Evolutionary conservation across 2,797 vertebrate species (phyloP).

Genomic region (Gymnoscopelus microlampas): DNA sequence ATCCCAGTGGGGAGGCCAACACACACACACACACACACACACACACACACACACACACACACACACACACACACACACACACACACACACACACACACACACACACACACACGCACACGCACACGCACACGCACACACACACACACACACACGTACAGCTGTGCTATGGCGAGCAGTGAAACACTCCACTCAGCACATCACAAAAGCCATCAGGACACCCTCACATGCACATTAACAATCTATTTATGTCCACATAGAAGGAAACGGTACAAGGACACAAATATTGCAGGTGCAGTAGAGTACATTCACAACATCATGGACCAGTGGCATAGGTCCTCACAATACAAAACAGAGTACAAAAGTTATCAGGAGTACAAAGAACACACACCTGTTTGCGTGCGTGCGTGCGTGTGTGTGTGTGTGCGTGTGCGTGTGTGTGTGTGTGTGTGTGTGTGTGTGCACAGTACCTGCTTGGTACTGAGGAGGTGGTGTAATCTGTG

Average conservation of each 20-base stretch:
- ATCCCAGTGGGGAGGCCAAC: slow-evolving; percentile 83
- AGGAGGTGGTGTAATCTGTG: slow-evolving; percentile 92
- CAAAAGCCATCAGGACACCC: slow-evolving; percentile 86
- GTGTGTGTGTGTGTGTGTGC: slow-evolving; percentile 10
- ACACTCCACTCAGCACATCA: slow-evolving; percentile 92
- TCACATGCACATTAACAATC: slow-evolving; percentile 31
- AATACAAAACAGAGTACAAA: not conserved
- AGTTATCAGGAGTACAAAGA: not conserved
- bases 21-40: slow-evolving; percentile 27
- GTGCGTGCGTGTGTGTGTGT: not conserved
- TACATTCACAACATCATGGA: not conserved
- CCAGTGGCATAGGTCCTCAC: not conserved
- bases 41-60: slow-evolving; percentile 49
- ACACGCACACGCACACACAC: slow-evolving; percentile 1
- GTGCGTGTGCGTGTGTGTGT: not conserved
- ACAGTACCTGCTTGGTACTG: slow-evolving; percentile 90
- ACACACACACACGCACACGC: slow-evolving; percentile 16
- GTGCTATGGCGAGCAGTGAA: slow-evolving; percentile 82
- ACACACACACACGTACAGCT: slow-evolving; percentile 32
- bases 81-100: slow-evolving; percentile 21
- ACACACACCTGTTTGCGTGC: not conserved
- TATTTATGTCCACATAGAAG: not conserved
- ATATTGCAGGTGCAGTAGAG: not conserved
- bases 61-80: slow-evolving; percentile 24
- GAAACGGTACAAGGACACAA: slow-evolving; percentile 18